Evolutionary conservation across 2,113 vertebrate species (phyloP), one percentile per base, ranked within the genome.

Genomic region (Oplegnathus fasciatus): DNA sequence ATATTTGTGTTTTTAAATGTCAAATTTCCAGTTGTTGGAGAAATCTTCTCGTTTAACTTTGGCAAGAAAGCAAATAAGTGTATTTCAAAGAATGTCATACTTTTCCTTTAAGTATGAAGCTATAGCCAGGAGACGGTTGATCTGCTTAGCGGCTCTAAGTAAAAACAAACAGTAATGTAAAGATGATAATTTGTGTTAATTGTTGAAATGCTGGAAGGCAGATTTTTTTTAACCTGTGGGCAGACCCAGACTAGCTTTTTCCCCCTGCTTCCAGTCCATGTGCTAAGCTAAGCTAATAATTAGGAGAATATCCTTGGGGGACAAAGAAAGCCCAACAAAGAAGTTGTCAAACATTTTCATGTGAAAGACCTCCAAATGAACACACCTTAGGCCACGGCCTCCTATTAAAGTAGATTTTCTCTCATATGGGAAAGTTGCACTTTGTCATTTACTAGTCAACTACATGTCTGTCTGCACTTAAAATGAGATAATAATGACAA

Each of bases 281-380:
- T 14, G 48, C 61, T 66, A 5, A 13, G 4, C 14, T 9, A 11
- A 50, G 8, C 1, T 62, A 28, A 66, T 58, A 30, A 74, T 73
- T 40, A 77, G 17, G 37, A 71, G 28, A 58, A 50, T 17, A 78
- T 46, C 72, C 57, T 68, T 8, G 9, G 26, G 55, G 6, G 10
- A 26, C 15, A 54, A 34, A 62, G 58, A 13, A 34, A 40, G 48
- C 30, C 4, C 5, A 30, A 44, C 48, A 22, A 22, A 64, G 4
- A 52, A 46, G 17, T 15, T 57, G 50, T 42, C 13, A 70, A 62
- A 55, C 26, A 26, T 54, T 74, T 65, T 52, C 30, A 85, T 15
- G 17, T 26, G 24, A 75, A 55, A 84, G 14, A 75, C 17, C 42
- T 44, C 42, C n/a, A 13, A 76, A 17, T n/a, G 37, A 46, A 66